Evolutionary conservation across 2,888 invertebrate species (phyloP).

Genomic region (Alloscopus bannaensis): DNA sequence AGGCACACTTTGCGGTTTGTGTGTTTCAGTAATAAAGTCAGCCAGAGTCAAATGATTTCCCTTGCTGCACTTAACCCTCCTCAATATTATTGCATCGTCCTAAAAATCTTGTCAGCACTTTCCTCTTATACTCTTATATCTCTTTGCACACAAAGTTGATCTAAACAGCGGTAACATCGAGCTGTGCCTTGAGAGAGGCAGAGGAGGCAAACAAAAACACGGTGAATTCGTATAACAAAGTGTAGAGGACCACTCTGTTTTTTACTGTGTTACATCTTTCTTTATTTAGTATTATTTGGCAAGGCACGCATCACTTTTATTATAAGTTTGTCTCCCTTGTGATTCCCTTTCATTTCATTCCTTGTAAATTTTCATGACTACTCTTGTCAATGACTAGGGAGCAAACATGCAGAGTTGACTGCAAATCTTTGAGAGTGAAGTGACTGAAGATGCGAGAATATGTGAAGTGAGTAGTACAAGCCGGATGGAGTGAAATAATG

Average conservation of each 20-base stretch:
- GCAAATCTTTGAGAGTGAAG: slow-evolving; percentile 28
- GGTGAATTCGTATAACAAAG: too few relatives aligned
- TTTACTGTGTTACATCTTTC: slow-evolving; percentile 35
- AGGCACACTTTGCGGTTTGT: slow-evolving; percentile 62
- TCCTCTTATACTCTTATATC: slow-evolving; percentile 49
- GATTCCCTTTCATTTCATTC: slow-evolving; percentile 62
- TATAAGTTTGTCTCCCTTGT: slow-evolving; percentile 45
- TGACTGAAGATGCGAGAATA: slow-evolving; percentile 1
- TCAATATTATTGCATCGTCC: slow-evolving; percentile 53
- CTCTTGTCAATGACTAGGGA: slow-evolving; percentile 59
- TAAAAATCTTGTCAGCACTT: slow-evolving; percentile 61
- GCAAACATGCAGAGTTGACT: slow-evolving; percentile 44
- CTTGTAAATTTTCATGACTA: slow-evolving; percentile 65
- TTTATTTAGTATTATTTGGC: slow-evolving; percentile 37
- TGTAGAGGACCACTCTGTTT: too few relatives aligned
- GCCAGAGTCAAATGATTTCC: slow-evolving; percentile 63
- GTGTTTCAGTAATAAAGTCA: slow-evolving; percentile 59
- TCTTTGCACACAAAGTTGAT: slow-evolving; percentile 3
- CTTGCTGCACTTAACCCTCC: slow-evolving; percentile 61
- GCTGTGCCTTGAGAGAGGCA: neutral
- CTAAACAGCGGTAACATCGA: too few relatives aligned
- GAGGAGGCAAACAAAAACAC: too few relatives aligned
- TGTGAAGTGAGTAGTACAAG: slow-evolving; percentile 14
- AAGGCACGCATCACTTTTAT: slow-evolving; percentile 32
- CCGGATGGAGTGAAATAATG: slow-evolving; percentile 40